Evolutionary conservation across 2,888 invertebrate species (phyloP), one percentile per base, ranked within the genome.

Genomic region (Lasioglossum villosulum): DNA sequence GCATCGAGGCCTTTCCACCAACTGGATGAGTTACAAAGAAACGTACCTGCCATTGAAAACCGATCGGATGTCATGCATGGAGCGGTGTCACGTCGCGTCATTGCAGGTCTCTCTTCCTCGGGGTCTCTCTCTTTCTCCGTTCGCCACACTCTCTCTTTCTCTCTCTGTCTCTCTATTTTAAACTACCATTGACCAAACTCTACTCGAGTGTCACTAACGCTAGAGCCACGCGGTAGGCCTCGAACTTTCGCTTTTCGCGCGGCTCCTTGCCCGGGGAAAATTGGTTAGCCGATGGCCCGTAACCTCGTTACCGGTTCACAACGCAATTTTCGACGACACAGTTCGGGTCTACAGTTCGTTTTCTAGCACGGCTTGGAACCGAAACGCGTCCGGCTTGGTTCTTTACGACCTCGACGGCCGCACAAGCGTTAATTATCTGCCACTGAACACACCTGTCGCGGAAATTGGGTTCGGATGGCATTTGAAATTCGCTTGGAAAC

Each of bases 151-250:
- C 52, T 83, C 78, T 27, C 80, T 78, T 68, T 68, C 68, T 45
- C 34, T 74, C 34, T 42, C 14, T 3, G 14, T 12, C 77, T 78
- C 90, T 89, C 88, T 93, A 92, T 93, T 93, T 93, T 91, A 93
- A 93, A 92, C 93, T 91, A 93, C 92, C 93, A 93, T 93, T 92
- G 91, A 93, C 92, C 88, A 85, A 89, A 90, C 91, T 92, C 87
- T 92, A 93, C 92, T 93, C 93, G 90, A 93, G 91, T 90, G 92
- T 93, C 84, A 93, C 89, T 93, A 93, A 93, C 90, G 89, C 90
- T 89, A 86, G 85, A 83, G 80, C 45, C 88, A 86, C 89, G 88
- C 84, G 84, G 19, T 72, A 52, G 70, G 39, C 52, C 52, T 71
- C 73, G 39, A 80, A 85, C 89, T 90, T 84, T 90, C 88, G 82